Evolutionary conservation across 2,888 invertebrate species (phyloP), one percentile per base, ranked within the genome.

Genomic region (Diadegma fenestrale): DNA sequence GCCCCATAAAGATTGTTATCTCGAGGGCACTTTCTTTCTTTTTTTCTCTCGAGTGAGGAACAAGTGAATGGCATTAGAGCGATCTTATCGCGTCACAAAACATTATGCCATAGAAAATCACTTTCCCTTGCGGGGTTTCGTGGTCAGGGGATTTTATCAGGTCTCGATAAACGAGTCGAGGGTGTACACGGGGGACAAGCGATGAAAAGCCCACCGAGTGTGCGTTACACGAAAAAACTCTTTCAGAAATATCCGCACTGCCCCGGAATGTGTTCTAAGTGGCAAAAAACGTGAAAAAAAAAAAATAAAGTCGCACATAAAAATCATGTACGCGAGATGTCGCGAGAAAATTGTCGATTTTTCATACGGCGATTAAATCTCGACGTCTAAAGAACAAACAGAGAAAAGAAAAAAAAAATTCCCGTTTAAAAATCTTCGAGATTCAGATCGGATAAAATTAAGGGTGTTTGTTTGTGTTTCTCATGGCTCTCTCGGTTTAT

Each of bases 1-100:
- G 3, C 69, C 30, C 26, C 17, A 43, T 45, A 19, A 22, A 22
- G 17, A 26, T 69, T n/a, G 45, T 30, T 48, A 26, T 48, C 48
- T 69, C 45, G 30, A 43, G 2, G 17, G 26, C 33, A 37, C 33
- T 63, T 19, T 63, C 30, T 30, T 33, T 8, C 19, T 64, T 48
- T 30, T 0, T 75, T 45, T 58, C 64, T 51, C 51, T 37, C 51
- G 37, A 88, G 88, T 83, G 88, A 85, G 85, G 88, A 93, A 93
- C 93, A 93, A 92, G 93, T 90, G 92, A 93, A 93, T 86, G 84
- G 91, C 93, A 93, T 93, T 93, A 93, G 90, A 87, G 83, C 85
- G 90, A 90, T 91, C 89, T 90, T 93, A 92, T 93, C 91, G 88
- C 80, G 88, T 88, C 81, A n/a, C 22, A 2, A 54, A 51, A 82